phyloP scores from a whole-genome alignment of 2,797 vertebrate species.

The Gallinago stenura region DNA sequence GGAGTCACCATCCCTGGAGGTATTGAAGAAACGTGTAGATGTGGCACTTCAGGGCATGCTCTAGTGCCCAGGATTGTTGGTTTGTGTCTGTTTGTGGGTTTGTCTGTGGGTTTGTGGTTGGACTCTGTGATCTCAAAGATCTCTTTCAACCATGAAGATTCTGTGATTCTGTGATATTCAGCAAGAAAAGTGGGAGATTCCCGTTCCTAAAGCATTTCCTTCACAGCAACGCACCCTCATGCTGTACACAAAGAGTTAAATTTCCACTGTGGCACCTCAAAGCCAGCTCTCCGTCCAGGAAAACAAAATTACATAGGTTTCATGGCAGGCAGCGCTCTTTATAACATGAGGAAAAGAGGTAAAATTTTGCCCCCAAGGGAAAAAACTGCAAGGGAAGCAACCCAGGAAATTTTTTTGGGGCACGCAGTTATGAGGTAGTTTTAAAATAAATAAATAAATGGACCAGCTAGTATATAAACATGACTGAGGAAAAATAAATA shows the following conservation, averaged over 20 bases:
- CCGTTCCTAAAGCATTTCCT: neutral
- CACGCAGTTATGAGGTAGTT: neutral
- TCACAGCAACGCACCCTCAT: neutral
- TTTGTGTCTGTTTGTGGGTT: too few species aligned
- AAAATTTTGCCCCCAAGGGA: neutral
- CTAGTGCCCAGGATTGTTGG: too few species aligned
- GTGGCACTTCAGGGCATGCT: too few species aligned
- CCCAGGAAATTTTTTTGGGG: neutral
- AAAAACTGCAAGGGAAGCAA: constrained; percentile 7
- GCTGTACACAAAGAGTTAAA: neutral
- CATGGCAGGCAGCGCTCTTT: neutral
- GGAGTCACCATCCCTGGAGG: too few species aligned
- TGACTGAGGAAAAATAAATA: constrained; percentile 58
- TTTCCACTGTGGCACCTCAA: neutral
- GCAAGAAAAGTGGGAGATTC: neutral
- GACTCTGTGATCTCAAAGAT: too few species aligned
- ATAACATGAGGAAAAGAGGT: neutral
- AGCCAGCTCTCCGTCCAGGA: neutral
- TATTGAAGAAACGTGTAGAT: too few species aligned
- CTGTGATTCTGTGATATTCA: neutral
- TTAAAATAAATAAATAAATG: neutral
- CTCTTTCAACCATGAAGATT: too few species aligned
- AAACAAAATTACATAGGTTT: neutral
- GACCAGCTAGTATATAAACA: constrained; percentile 24
- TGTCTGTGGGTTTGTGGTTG: too few species aligned